Conservation (phyloP, 2,113 vertebrate genomes). For the Lagopus leucura region DNA sequence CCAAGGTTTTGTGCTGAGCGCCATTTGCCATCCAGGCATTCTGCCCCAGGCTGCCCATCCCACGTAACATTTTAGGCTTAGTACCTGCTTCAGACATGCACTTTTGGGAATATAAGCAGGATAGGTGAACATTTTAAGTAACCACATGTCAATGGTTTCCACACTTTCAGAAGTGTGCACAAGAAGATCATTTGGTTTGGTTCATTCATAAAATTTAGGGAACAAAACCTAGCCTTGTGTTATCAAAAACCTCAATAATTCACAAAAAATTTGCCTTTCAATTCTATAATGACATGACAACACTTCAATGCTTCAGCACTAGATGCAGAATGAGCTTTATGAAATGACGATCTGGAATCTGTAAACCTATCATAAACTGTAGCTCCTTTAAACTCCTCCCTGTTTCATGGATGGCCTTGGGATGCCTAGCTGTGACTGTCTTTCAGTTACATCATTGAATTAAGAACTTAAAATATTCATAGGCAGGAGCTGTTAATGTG, state of each 20-base stretch:
- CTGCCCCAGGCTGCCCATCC: background rate
- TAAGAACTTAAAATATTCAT: background rate
- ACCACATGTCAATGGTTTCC: fast-evolving
- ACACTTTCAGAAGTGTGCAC: fast-evolving
- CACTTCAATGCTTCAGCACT: background rate
- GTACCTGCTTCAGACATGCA: background rate
- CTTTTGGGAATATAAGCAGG: background rate
- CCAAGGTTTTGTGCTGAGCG: background rate
- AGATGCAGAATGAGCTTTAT: background rate
- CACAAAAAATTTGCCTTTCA: background rate
- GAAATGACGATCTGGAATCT: background rate
- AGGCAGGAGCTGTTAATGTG: background rate
- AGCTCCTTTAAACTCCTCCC: background rate
- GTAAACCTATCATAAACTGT: background rate
- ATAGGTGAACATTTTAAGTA: background rate
- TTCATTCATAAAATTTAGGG: background rate
- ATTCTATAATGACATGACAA: background rate
- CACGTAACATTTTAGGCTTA: fast-evolving
- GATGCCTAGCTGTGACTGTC: background rate
- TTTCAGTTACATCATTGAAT: background rate
- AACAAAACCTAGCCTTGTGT: too few relatives aligned
- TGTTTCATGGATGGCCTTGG: background rate
- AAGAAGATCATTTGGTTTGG: background rate
- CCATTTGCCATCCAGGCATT: too few relatives aligned
- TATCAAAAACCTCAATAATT: background rate